phyloP scores from a whole-genome alignment of 2,888 invertebrate species.

The Dendrolimus houi region DNA sequence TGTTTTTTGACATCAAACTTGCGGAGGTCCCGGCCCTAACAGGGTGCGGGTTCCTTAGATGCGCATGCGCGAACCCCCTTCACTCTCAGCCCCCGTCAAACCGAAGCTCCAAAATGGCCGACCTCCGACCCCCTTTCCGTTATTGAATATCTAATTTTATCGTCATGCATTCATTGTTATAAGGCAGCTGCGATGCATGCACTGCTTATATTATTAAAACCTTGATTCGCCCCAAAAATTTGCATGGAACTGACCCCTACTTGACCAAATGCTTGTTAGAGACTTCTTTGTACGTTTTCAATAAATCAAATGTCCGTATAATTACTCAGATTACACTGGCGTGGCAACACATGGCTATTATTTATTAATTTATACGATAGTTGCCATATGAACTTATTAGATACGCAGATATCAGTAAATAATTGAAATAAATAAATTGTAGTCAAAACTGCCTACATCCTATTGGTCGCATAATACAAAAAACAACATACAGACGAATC shows the following conservation, averaged over 20 bases:
- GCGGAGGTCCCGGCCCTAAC: conserved; percentile 60
- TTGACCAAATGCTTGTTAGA: not conserved
- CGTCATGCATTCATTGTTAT: conserved; percentile 58
- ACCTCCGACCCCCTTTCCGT: conserved; percentile 63
- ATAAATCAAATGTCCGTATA: not conserved
- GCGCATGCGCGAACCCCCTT: conserved; percentile 70
- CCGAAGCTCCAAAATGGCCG: conserved; percentile 69
- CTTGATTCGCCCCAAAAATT: conserved; percentile 2
- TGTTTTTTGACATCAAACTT: conserved; percentile 72
- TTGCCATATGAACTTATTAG: too few species aligned
- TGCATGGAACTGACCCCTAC: not conserved
- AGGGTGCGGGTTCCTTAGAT: conserved; percentile 58
- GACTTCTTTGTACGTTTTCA: not conserved
- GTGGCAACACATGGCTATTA: too few species aligned
- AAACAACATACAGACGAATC: too few species aligned
- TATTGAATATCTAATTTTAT: conserved; percentile 76
- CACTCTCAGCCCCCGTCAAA: conserved; percentile 48
- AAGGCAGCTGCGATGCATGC: conserved; percentile 39
- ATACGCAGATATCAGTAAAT: too few species aligned
- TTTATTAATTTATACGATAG: too few species aligned
- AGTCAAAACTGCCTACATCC: too few species aligned
- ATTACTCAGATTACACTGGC: too few species aligned
- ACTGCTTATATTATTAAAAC: conserved; percentile 27
- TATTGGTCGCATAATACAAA: too few species aligned
- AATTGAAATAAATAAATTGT: too few species aligned